phyloP scores from a whole-genome alignment of 2,888 invertebrate genomes.

The Thera britannica region DNA sequence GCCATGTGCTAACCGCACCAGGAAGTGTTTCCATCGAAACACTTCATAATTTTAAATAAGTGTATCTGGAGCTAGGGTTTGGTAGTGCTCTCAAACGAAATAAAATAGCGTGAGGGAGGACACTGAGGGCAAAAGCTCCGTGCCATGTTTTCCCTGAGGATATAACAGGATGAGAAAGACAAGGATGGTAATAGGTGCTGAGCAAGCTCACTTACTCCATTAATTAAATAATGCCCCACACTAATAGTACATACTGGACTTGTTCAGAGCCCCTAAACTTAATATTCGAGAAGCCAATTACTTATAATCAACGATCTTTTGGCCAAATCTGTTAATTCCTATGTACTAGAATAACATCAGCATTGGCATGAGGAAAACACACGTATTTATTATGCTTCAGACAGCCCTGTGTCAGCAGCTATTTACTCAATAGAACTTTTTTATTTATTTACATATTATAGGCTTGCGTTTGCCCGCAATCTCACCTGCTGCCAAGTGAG shows the following conservation, averaged over 20 bases:
- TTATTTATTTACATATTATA: not conserved
- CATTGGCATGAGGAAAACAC: conserved; percentile 13
- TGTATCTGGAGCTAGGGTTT: too few relatives aligned
- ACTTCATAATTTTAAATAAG: too few relatives aligned
- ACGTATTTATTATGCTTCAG: conserved; percentile 4
- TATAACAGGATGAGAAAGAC: too few relatives aligned
- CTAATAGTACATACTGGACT: too few relatives aligned
- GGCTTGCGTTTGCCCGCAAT: too few relatives aligned
- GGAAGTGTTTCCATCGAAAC: conserved; percentile 30
- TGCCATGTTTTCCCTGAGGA: too few relatives aligned
- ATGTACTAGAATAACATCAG: not conserved
- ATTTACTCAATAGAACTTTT: not conserved
- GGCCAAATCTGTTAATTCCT: not conserved
- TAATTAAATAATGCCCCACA: too few relatives aligned
- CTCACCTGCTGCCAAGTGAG: too few relatives aligned
- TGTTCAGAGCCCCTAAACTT: too few relatives aligned
- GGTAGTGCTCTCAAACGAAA: not conserved
- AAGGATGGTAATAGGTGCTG: too few relatives aligned
- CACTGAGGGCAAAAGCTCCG: not conserved
- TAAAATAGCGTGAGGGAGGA: not conserved
- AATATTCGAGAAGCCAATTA: too few relatives aligned
- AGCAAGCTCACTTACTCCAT: too few relatives aligned
- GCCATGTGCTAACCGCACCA: conserved; percentile 30
- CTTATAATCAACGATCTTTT: not conserved
- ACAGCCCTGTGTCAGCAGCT: not conserved